Percentiles rank a stretch among this genome's conserved stretches.
Conservation (phyloP, 2,888 invertebrate genomes). For the Leuctra nigra region DNA sequence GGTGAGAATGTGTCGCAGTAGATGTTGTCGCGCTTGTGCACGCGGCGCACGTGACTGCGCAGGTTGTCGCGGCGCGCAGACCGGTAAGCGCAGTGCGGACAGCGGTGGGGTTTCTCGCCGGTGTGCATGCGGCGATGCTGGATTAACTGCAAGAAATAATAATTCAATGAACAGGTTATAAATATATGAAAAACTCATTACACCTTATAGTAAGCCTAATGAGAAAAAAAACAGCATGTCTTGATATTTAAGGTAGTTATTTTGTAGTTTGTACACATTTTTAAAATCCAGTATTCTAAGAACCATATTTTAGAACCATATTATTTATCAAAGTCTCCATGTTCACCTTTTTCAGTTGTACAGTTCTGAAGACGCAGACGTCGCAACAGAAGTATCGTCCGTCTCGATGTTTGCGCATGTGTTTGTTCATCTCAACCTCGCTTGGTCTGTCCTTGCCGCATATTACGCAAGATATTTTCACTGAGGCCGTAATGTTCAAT, state of each 20-base stretch:
- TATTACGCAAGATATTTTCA: constrained; percentile 47
- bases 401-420: constrained; percentile 47
- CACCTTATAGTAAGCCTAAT: no score
- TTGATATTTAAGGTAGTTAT: no score
- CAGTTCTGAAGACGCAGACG: constrained; percentile 48
- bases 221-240: no score
- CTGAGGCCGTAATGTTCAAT: constrained; percentile 32
- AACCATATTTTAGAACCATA: neutral
- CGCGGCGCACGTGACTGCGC: constrained; percentile 48
- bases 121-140: constrained; percentile 52
- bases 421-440: constrained; percentile 45
- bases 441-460: constrained; percentile 48
- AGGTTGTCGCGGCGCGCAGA: constrained; percentile 50
- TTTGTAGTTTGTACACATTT: no score
- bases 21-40: constrained; percentile 49
- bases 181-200: no score
- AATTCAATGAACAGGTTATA: no score
- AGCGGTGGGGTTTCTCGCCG: constrained; percentile 49
- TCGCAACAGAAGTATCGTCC: constrained; percentile 48
- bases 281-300: constrained; percentile 4
- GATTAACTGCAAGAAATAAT: constrained; percentile 39
- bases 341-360: constrained; percentile 48
- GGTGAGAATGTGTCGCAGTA: constrained; percentile 51
- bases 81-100: constrained; percentile 50
- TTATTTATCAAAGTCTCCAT: no score